phyloP scores from a whole-genome alignment of 2,113 vertebrate genomes.

The Prolemur simus region DNA sequence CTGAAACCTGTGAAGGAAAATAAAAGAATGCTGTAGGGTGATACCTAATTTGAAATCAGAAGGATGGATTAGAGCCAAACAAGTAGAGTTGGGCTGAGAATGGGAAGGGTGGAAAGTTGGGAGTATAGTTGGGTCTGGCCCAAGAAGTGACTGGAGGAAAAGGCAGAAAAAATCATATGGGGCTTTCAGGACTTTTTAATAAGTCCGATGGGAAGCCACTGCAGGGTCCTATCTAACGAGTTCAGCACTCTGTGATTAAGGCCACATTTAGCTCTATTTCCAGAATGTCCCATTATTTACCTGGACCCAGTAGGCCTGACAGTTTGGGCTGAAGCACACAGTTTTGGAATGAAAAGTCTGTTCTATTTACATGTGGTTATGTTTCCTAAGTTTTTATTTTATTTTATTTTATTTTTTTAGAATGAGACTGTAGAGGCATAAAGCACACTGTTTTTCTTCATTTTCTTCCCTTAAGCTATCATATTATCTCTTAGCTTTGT shows the following conservation, averaged over 20 bases:
- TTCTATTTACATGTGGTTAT: not conserved
- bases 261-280: not conserved
- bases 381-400: not conserved
- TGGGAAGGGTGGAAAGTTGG: not conserved
- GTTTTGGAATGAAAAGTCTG: not conserved
- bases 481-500: not conserved
- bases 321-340: not conserved
- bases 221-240: not conserved
- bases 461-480: not conserved
- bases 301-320: accelerated
- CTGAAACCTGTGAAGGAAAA: not conserved
- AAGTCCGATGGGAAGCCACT: not conserved
- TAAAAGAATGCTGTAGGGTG: not conserved
- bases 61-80: not conserved
- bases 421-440: not conserved
- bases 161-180: not conserved
- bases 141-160: not conserved
- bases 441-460: not conserved
- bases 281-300: no score
- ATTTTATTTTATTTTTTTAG: not conserved
- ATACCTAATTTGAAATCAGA: not conserved
- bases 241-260: not conserved
- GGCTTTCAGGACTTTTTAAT: not conserved
- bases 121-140: no score
- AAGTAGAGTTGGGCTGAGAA: not conserved